Evolutionary conservation across 2,113 vertebrate species (phyloP), one percentile per base, ranked within the genome.

Genomic region (Trachemys scripta): DNA sequence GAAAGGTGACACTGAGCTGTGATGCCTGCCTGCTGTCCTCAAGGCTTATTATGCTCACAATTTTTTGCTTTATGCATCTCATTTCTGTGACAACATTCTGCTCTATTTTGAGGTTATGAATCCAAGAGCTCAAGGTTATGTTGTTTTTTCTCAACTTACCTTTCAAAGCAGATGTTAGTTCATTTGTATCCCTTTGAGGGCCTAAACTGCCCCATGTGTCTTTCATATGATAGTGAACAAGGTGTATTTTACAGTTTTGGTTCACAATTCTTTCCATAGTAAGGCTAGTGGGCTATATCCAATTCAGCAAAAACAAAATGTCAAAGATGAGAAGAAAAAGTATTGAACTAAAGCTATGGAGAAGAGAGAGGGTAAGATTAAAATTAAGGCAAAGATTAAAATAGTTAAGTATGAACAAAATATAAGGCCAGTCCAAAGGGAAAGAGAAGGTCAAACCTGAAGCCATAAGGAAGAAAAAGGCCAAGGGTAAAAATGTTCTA

Each of bases 11-110:
- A 29, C 6, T 78, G 47, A 84, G 8, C 20, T 31, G 42, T 80
- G 38, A 22, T 1, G n/a, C 29, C 79, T 2, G 0, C 50, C 8
- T 1, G n/a, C 24, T 82, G 45, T 79, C 54, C 80, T 90, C 0
- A 1, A 50, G 80, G 22, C 27, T 45, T 62, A 2, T 10, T 38
- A 20, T 62, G 19, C 47, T 62, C 45, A 20, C 82, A 20, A 20
- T 12, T 20, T 83, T 47, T 35, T 17, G 62, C 42, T 57, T n/a
- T 47, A 20, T 31, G 27, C 38, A 45, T 76, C 20, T 75, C n/a
- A 42, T 59, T 82, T 83, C 16, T 62, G 16, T 47, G 27, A 35
- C 20, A 62, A 49, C 17, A 59, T 62, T 83, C 42, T 83, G 42
- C 45, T 62, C 54, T 20, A 8, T 29, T 83, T 59, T 62, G 82